Evolutionary conservation across 1,140 invertebrate species (phyloP).

Genomic region (Bombus breviceps): DNA sequence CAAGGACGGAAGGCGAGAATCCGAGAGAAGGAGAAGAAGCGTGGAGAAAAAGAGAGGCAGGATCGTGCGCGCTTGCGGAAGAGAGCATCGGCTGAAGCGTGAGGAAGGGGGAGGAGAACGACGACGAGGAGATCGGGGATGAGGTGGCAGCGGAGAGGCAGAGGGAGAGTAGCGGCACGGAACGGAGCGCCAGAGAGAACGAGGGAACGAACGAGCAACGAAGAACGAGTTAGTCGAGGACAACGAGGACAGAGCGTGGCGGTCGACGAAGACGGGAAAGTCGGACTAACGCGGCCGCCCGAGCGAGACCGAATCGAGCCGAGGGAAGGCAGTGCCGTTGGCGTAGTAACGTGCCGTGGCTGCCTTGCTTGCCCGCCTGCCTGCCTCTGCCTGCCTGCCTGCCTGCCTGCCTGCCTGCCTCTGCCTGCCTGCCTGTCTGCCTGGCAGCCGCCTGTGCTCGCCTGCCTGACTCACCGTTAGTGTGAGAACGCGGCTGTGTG

Average conservation of each 20-base stretch:
- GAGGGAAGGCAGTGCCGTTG: slow-evolving; percentile 66
- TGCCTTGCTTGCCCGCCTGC: slow-evolving; percentile 54
- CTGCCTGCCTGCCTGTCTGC: slow-evolving; percentile 52
- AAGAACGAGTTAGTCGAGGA: slow-evolving; percentile 50
- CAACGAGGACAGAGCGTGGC: slow-evolving; percentile 50
- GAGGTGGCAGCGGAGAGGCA: slow-evolving; percentile 15
- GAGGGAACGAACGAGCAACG: slow-evolving; percentile 41
- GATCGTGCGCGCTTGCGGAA: slow-evolving; percentile 71
- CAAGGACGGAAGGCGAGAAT: slow-evolving; percentile 11
- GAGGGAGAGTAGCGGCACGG: slow-evolving; percentile 47
- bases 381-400: slow-evolving; percentile 41
- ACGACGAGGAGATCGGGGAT: slow-evolving; percentile 22
- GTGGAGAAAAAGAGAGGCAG: slow-evolving; percentile 66
- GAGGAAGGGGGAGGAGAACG: slow-evolving; percentile 47
- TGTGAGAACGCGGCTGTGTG: slow-evolving; percentile 70
- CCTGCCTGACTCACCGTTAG: slow-evolving; percentile 58
- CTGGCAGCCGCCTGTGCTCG: slow-evolving; percentile 58
- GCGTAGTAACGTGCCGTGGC: slow-evolving; percentile 68
- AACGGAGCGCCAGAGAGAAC: slow-evolving; percentile 51
- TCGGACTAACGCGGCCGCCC: slow-evolving; percentile 57
- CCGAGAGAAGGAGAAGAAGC: slow-evolving; percentile 45
- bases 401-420: slow-evolving; percentile 60
- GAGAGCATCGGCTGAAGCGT: slow-evolving; percentile 72
- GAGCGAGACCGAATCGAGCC: slow-evolving; percentile 67
- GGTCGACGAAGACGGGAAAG: slow-evolving; percentile 51